Conservation (phyloP, 92 coral and sea anemone species). For the Epizoanthus stellaris region DNA sequence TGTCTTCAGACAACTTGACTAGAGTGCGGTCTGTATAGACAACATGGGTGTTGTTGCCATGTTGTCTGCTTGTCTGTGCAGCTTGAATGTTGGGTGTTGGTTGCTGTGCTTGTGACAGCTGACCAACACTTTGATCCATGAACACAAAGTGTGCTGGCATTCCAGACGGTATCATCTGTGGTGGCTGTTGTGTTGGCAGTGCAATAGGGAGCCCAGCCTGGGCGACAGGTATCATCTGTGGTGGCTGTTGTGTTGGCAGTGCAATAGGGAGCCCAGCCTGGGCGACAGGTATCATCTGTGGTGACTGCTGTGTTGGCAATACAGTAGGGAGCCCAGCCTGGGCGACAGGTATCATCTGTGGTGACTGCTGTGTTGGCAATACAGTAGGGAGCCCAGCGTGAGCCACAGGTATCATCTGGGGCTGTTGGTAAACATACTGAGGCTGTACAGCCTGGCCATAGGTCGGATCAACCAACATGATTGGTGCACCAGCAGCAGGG, state of each 20-base stretch:
- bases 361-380: constrained; percentile 7
- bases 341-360: constrained; percentile 22
- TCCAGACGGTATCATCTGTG: constrained; percentile 22
- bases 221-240: constrained; percentile 28
- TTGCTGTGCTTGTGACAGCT: background rate
- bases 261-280: constrained; percentile 23
- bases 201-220: constrained; percentile 23
- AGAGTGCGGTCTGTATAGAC: constrained; percentile 18
- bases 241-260: constrained; percentile 22
- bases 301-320: constrained; percentile 35
- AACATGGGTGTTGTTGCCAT: constrained; percentile 32
- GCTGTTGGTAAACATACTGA: background rate
- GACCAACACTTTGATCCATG: background rate
- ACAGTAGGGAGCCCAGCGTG: constrained; percentile 23
- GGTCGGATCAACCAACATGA: constrained; percentile 6
- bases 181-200: constrained; percentile 2
- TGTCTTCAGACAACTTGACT: background rate
- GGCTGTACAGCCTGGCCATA: background rate
- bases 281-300: constrained; percentile 28
- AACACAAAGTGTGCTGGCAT: constrained; percentile 5
- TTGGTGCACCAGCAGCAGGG: background rate
- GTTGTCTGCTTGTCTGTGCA: background rate
- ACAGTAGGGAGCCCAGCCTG: constrained; percentile 42
- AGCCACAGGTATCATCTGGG: background rate
- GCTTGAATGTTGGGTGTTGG: background rate